These are phyloP conservation scores for Aphodius sticticus DNA, from an alignment of 2,888 invertebrate genomes.

Conservation along the genomic window DNA sequence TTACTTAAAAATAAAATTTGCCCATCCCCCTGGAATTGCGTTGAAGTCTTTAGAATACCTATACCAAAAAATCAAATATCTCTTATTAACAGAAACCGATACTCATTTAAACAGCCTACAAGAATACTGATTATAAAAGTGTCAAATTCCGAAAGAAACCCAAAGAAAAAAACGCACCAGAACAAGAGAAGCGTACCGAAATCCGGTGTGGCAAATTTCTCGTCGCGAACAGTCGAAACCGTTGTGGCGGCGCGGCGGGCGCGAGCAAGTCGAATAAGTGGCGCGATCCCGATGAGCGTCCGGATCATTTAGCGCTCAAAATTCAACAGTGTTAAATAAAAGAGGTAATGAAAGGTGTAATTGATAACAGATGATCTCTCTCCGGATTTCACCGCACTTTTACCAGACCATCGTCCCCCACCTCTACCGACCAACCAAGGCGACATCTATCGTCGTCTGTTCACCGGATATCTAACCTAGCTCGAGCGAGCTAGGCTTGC, in stretches of 20 bases:
- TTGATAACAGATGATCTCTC: conserved; percentile 57
- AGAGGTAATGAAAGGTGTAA: conserved; percentile 59
- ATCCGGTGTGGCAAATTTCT: no score
- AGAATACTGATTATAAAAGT: no score
- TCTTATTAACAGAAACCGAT: no score
- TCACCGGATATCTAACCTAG: conserved; percentile 40
- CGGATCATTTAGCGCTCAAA: conserved; percentile 57
- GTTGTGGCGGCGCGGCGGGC: background rate
- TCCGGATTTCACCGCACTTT: conserved; percentile 45
- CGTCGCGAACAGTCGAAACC: no score
- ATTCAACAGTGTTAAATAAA: conserved; percentile 57
- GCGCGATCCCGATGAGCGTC: conserved; percentile 27
- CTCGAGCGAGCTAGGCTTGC: conserved; percentile 30
- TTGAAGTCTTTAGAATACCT: no score
- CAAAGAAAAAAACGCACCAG: no score
- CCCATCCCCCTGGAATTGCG: no score
- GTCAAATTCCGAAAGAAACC: no score
- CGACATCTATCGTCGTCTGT: conserved; percentile 38
- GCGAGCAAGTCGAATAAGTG: conserved; percentile 22
- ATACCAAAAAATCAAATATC: no score
- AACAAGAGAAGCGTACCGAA: no score
- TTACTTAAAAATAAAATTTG: no score
- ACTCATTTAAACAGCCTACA: no score
- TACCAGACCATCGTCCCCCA: conserved; percentile 32
- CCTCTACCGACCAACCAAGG: conserved; percentile 19